Evolutionary conservation across 1,140 invertebrate species (phyloP).

Genomic region (Triops longicaudatus): DNA sequence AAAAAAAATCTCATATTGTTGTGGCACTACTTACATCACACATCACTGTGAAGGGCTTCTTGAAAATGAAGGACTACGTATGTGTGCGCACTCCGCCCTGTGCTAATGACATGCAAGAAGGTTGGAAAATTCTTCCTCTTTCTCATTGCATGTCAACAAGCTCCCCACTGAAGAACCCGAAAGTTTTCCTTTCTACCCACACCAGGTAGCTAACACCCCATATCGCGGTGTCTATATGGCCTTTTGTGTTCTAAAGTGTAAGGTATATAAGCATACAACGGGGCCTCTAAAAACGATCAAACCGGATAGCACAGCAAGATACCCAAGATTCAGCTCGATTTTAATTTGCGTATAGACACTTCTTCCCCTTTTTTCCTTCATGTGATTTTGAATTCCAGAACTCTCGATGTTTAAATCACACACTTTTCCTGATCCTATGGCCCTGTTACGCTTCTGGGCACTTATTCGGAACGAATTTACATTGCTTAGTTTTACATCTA

Average conservation of each 20-base stretch:
- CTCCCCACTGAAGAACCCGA: conserved; percentile 1
- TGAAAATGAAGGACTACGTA: background rate
- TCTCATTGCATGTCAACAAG: conserved; percentile 15
- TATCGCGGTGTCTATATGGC: background rate
- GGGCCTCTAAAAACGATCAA: background rate
- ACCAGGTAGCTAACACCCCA: conserved; percentile 12
- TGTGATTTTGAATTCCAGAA: no score
- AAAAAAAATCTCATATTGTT: conserved; percentile 3
- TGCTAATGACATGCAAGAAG: conserved; percentile 15
- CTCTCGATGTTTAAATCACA: no score
- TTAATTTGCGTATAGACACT: no score
- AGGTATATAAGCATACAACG: background rate
- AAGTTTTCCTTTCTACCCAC: background rate
- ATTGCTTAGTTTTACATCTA: no score
- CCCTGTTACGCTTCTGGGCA: no score
- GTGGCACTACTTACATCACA: background rate
- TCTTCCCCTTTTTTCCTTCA: no score
- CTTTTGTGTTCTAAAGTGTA: background rate
- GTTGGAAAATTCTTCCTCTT: conserved; percentile 8
- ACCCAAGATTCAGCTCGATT: background rate
- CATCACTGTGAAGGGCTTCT: background rate
- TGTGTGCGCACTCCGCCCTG: conserved; percentile 1
- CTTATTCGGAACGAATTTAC: no score
- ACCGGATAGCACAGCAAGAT: conserved; percentile 10
- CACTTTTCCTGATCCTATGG: no score